These are phyloP conservation scores for Varecia variegata DNA, from an alignment of 2,797 vertebrate species.

Conservation along the genomic window DNA sequence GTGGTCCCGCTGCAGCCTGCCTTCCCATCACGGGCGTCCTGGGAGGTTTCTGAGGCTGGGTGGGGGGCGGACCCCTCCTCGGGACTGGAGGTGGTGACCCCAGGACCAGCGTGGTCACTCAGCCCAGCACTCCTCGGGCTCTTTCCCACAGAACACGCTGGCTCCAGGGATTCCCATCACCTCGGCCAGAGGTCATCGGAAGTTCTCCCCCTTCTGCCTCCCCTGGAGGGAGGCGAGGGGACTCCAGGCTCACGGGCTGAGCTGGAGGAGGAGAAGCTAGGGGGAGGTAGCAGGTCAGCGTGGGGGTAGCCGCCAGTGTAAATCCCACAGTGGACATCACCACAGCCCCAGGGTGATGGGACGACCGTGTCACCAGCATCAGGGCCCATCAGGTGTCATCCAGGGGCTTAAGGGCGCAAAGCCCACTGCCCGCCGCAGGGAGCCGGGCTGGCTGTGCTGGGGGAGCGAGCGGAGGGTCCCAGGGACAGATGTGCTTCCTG, in stretches of 20 bases:
- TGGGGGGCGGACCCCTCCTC: neutral
- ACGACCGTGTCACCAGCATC: rapidly evolving
- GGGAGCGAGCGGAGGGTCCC: neutral
- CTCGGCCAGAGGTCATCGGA: neutral
- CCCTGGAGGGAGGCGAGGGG: neutral
- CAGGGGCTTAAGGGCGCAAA: rapidly evolving
- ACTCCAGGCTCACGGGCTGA: neutral
- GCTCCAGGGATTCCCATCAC: slow-evolving; percentile 1
- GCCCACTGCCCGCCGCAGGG: neutral
- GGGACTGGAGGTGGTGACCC: neutral
- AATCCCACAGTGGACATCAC: neutral
- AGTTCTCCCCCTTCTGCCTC: neutral
- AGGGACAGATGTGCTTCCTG: neutral
- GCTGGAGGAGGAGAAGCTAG: neutral
- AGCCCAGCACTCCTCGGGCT: neutral
- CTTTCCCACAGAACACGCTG: slow-evolving; percentile 4
- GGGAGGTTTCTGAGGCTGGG: neutral
- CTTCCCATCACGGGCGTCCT: neutral
- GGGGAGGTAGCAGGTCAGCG: neutral
- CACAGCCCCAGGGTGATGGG: rapidly evolving
- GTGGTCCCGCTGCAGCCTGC: neutral
- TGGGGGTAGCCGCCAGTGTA: neutral
- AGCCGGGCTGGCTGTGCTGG: neutral
- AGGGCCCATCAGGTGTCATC: neutral
- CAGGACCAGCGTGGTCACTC: neutral